Percentiles rank a stretch among this genome's conserved stretches.
Conservation (phyloP, 2,888 invertebrate species). For the Phanerotoma sp. region DNA sequence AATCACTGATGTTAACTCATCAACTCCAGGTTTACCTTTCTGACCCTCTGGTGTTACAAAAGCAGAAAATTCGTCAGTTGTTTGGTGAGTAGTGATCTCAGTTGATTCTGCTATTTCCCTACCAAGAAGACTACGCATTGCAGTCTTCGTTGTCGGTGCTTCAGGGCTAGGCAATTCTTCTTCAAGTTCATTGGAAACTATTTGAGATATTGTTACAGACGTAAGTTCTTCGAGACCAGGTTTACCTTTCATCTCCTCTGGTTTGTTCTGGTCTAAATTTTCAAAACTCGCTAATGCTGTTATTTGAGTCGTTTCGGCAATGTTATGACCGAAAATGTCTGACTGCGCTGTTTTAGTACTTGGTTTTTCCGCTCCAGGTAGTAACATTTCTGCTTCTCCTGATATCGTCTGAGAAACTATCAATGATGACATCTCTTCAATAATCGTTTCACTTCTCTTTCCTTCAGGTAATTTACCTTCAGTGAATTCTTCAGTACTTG, state of each 20-base stretch:
- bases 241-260: constrained; percentile 39
- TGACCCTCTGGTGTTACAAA: constrained; percentile 29
- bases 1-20: constrained; percentile 37
- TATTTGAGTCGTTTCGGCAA: constrained; percentile 52
- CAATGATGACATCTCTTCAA: constrained; percentile 36
- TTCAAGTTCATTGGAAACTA: constrained; percentile 38
- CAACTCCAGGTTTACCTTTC: constrained; percentile 28
- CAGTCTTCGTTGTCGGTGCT: constrained; percentile 33
- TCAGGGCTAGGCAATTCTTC: constrained; percentile 33
- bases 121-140: constrained; percentile 45
- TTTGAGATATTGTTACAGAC: constrained; percentile 43
- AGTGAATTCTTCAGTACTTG: constrained; percentile 34
- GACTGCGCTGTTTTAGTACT: constrained; percentile 36
- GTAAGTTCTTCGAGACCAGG: constrained; percentile 41
- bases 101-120: constrained; percentile 44
- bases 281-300: constrained; percentile 19
- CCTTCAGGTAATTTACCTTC: constrained; percentile 27
- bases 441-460: constrained; percentile 30
- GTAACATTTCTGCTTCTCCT: constrained; percentile 38
- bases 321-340: constrained; percentile 42
- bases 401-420: constrained; percentile 38
- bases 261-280: constrained; percentile 29
- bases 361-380: constrained; percentile 30
- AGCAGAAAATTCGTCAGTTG: constrained; percentile 24
- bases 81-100: constrained; percentile 35